Base-by-base conservation (phyloP, 2,113 vertebrate species). In the Hemichromis elongatus region DNA sequence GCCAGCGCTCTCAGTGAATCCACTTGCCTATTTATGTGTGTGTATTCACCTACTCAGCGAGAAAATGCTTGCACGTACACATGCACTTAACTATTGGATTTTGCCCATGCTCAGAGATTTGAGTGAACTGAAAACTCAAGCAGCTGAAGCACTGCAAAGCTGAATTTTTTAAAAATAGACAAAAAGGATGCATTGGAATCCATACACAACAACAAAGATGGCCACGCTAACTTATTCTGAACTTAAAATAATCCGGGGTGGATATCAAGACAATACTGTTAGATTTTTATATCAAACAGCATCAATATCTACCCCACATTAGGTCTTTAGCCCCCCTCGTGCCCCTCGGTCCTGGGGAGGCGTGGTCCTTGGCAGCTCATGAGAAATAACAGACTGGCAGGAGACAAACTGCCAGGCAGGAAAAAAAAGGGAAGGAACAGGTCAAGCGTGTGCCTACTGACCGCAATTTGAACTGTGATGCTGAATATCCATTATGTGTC, bases 391-490 rank as follows among this genome's bases (percentile, higher is more conserved):
- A 94, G 92, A 92, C 90, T 87, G 92, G 89, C 90, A 16, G 68
- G 68, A 84, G 80, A 93, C 83, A 80, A 81, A 86, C 79, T 88
- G 90, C 86, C 93, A 90, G 86, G 90, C 85, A 85, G 88, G 47
- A 55, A 66, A 86, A 68, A 77, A 68, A 77, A 54, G 83, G 75
- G 83, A 78, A 68, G 78, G 80, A 63, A 9, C 82, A 88, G 92
- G 91, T 92, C 92, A 90, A 78, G 79, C 89, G n/a, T 91, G 87
- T 5, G 80, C 56, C 82, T 86, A 45, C 63, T 95, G 94, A 93
- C 94, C 94, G 86, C 83, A 14, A 85, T 55, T 80, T 95, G 92
- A 95, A 95, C 94, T 57, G 89, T 14, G 61, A 26, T 14, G 59
- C 70, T 7, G 81, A 86, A 63, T n/a, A 59, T 55, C 28, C 81